Evolutionary conservation across 2,797 vertebrate species (phyloP), one percentile per base, ranked within the genome.

Genomic region (Tympanoctomys barrerae): DNA sequence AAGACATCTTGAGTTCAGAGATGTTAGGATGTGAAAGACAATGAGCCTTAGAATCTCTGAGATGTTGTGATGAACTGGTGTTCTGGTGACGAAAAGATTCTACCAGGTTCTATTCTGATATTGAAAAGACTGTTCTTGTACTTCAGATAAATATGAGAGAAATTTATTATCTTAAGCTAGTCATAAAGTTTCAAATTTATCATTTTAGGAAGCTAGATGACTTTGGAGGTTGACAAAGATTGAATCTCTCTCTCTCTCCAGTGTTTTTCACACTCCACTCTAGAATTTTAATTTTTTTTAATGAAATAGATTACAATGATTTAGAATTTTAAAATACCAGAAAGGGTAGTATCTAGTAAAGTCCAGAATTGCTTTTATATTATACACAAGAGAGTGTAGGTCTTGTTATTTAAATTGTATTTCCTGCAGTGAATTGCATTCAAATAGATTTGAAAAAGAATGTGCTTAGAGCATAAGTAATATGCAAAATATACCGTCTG

Each of bases 231-330:
- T 94, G 85, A 85, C 62, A 79, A 52, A 92, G 21, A 79, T 68
- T 79, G 75, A 94, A 97, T 49, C 89, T 7, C 6, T 89, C 24
- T 70, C 75, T 10, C 42, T 91, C 87, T 80, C 24, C 31, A 89
- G 13, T 75, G 22, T 75, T 87, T 91, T 75, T 71, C 54, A 75
- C 73, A 66, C 57, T 77, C 57, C 46, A 86, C 22, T 75, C 5
- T 94, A 89, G 95, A 96, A 52, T 52, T 68, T 68, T n/a, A n/a
- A 66, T 46, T 82, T 96, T 86, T 96, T 95, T 90, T 92, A 84
- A 82, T 83, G 8, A 89, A 39, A 61, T 68, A 68, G 19, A n/a
- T 31, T 89, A 87, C n/a, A 79, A 77, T 89, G 26, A 16, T 77
- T 46, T 92, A 87, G 28, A 81, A 82, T 90, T 89, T 91, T 91